Conservation (phyloP, 2,888 invertebrate genomes). For the Zygothrica quintamaculata region DNA sequence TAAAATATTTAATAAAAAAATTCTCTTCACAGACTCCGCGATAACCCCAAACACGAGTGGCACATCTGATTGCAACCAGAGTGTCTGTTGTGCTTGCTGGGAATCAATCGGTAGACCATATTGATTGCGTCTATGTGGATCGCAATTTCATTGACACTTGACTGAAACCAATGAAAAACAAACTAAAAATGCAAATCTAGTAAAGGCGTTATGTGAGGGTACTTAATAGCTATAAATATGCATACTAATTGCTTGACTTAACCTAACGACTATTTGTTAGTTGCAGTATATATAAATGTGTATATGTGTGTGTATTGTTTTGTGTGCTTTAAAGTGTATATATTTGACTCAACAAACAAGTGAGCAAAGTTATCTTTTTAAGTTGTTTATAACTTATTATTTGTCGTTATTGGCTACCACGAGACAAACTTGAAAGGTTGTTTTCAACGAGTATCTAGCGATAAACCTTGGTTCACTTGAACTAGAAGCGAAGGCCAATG, state of each 20-base stretch:
- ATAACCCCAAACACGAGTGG: constrained; percentile 54
- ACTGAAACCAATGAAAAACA: constrained; percentile 23
- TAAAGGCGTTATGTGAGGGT: background rate
- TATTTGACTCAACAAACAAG: background rate
- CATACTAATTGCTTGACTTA: constrained; percentile 31
- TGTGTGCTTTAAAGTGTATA: background rate
- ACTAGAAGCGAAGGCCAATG: constrained; percentile 44
- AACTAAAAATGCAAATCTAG: background rate
- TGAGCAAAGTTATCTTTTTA: background rate
- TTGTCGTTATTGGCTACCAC: constrained; percentile 1
- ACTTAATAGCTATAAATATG: constrained; percentile 22
- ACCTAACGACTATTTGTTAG: too few species aligned
- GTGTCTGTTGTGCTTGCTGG: background rate
- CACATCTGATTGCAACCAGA: background rate
- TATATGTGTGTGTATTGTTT: background rate
- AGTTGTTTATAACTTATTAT: background rate
- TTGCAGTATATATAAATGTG: constrained; percentile 8
- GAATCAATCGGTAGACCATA: too few species aligned
- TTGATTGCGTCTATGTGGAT: background rate
- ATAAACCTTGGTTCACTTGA: constrained; percentile 39
- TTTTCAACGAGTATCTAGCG: constrained; percentile 15
- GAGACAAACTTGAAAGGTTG: constrained; percentile 36
- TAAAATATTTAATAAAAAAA: too few species aligned
- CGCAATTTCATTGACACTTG: constrained; percentile 24
- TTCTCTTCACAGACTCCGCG: constrained; percentile 25